Percentiles rank a stretch among this genome's conserved stretches.
Evolutionary conservation across 2,797 vertebrate species (phyloP).

Genomic region (Scleropages formosus): DNA sequence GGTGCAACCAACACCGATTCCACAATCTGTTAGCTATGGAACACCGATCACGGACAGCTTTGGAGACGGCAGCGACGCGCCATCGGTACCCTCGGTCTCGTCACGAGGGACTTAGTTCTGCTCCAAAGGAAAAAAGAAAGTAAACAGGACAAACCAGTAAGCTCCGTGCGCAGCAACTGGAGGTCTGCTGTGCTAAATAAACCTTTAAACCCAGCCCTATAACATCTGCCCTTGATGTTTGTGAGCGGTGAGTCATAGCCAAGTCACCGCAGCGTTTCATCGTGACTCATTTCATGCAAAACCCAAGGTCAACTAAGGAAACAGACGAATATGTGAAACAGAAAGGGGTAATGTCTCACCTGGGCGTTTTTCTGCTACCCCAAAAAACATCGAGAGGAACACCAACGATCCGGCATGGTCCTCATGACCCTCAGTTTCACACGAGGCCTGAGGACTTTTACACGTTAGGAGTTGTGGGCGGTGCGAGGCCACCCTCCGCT

Average conservation of each 20-base stretch:
- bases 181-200: slow-evolving; percentile 5
- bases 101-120: neutral
- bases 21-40: neutral
- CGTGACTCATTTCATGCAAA: slow-evolving; percentile 41
- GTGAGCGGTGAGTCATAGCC: slow-evolving; percentile 51
- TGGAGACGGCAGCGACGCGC: neutral
- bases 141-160: neutral
- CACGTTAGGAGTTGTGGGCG: no score
- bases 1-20: neutral
- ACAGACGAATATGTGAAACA: slow-evolving; percentile 37
- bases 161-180: neutral
- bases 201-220: slow-evolving; percentile 17
- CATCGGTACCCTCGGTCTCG: no score
- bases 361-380: no score
- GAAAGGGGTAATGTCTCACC: neutral
- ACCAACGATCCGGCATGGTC: no score
- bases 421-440: no score
- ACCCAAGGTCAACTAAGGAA: slow-evolving; percentile 54
- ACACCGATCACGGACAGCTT: neutral
- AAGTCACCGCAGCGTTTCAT: slow-evolving; percentile 38
- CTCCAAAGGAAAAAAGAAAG: neutral
- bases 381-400: no score
- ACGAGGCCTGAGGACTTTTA: no score
- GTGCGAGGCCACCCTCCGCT: no score
- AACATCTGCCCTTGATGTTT: slow-evolving; percentile 26